These are phyloP conservation scores for Nylanderia fulva DNA, from an alignment of 1,140 invertebrate species.

Conservation along the genomic window DNA sequence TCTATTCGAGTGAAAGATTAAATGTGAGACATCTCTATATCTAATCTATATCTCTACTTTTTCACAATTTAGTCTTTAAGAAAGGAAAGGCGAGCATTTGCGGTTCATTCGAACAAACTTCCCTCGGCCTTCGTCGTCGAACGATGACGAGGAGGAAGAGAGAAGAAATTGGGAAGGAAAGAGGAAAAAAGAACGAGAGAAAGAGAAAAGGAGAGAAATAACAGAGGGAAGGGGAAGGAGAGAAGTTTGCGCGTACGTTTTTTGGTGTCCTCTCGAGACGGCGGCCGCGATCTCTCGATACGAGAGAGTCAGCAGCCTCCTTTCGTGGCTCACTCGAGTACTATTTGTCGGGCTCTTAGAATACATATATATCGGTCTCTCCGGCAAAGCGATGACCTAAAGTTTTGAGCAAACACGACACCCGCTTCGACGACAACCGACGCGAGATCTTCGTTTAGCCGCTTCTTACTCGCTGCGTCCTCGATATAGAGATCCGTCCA, in stretches of 20 bases:
- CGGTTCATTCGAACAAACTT: too few species aligned
- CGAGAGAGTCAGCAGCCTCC: constrained; percentile 71
- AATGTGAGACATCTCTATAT: constrained; percentile 62
- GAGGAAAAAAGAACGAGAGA: neutral
- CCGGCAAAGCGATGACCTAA: constrained; percentile 74
- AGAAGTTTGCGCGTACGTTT: constrained; percentile 56
- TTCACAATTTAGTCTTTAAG: constrained; percentile 39
- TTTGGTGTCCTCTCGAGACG: constrained; percentile 69
- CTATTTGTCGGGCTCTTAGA: constrained; percentile 78
- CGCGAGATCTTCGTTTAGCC: constrained; percentile 57
- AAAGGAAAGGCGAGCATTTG: neutral
- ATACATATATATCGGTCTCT: constrained; percentile 72
- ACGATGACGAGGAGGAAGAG: constrained; percentile 9
- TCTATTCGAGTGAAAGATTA: constrained; percentile 55
- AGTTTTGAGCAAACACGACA: constrained; percentile 79
- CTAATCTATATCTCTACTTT: constrained; percentile 71
- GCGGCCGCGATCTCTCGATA: constrained; percentile 74
- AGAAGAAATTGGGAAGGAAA: neutral
- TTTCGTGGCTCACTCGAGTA: constrained; percentile 73
- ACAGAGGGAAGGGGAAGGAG: neutral
- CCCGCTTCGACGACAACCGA: constrained; percentile 68
- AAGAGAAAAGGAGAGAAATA: neutral
- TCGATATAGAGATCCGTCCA: constrained; percentile 36
- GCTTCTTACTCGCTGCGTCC: neutral
- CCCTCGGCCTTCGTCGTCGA: constrained; percentile 29